Evolutionary conservation across 2,113 vertebrate genomes (phyloP), one percentile per base, ranked within the genome.

Genomic region (Python bivittatus): DNA sequence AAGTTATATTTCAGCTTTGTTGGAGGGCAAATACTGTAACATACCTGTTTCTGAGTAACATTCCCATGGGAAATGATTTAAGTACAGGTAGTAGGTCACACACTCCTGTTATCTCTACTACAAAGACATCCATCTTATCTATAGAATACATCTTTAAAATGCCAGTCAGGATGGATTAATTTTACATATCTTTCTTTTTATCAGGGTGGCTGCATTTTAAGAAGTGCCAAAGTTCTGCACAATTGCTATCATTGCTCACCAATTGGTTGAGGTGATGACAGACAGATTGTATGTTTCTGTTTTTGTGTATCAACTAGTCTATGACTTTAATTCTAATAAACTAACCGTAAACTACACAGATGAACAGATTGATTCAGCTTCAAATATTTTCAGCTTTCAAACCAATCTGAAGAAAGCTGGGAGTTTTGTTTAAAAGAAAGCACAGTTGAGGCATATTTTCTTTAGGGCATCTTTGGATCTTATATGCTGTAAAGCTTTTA

Each of bases 401-500:
- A 42, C 38, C 4, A 33, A 17, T 25, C 0, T 20, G 57, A 38
- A 79, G 20, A 54, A 90, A 92, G 27, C 33, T 48, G 6, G 89
- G 93, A 88, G 91, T 5, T 48, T 68, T 60, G 10, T 58, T 94
- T 86, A 72, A 57, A 90, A 93, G 85, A 88, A 27, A 60, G 15
- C 10, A 3, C 0, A n/a, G 58, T 38, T 86, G 48, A 88, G 96
- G 58, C 1, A 57, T 0, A 4, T 15, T 58, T 93, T 68, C 23
- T 54, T 20, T 57, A 92, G 84, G 11, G 7, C 9, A 87, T 86
- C 89, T 83, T 0, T 11, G 64, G 52, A 89, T 15, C 12, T 91
- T 90, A 22, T 27, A 87, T 44, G 86, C 60, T 33, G 11, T 54
- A 54, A 88, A 61, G 54, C 44, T 89, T 86, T 91, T 86, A 83